Conservation (phyloP, 2,888 invertebrate genomes). For the Drosophila villosipedis region DNA sequence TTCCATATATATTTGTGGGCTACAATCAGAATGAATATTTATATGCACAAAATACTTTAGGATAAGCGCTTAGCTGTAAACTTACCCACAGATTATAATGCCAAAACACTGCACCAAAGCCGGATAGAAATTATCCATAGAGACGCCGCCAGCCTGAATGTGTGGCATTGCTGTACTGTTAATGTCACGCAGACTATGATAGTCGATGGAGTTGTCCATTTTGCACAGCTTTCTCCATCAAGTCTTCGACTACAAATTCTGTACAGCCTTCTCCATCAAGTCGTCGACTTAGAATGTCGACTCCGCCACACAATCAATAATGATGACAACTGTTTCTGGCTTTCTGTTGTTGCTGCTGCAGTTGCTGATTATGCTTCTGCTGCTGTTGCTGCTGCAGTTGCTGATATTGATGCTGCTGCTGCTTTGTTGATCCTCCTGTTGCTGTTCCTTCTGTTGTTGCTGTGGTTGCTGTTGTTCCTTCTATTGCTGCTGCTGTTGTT, state of each 20-base stretch:
- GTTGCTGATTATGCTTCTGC: background rate
- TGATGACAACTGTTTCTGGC: background rate
- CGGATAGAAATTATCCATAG: constrained; percentile 93
- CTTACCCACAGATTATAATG: constrained; percentile 95
- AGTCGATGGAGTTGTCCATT: background rate
- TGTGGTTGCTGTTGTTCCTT: background rate
- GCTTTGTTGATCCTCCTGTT: background rate
- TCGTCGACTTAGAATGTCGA: constrained; percentile 65
- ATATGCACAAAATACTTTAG: background rate
- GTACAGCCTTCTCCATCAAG: constrained; percentile 37
- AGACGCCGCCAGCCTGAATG: constrained; percentile 76
- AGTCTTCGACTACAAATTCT: too few species aligned
- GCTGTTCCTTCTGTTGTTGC: background rate
- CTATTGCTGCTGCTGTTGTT: background rate
- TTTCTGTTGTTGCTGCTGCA: constrained; percentile 4
- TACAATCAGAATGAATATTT: background rate
- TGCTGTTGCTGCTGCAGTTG: background rate
- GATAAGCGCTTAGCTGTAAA: constrained; percentile 42
- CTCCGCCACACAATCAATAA: constrained; percentile 20
- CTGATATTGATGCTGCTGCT: background rate
- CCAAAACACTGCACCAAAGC: constrained; percentile 96
- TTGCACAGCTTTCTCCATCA: constrained; percentile 20
- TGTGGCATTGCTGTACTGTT: constrained; percentile 30
- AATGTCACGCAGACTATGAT: background rate
- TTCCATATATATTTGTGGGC: background rate